Conservation (phyloP, 2,888 invertebrate species). For the Aphidoletes aphidimyza region DNA sequence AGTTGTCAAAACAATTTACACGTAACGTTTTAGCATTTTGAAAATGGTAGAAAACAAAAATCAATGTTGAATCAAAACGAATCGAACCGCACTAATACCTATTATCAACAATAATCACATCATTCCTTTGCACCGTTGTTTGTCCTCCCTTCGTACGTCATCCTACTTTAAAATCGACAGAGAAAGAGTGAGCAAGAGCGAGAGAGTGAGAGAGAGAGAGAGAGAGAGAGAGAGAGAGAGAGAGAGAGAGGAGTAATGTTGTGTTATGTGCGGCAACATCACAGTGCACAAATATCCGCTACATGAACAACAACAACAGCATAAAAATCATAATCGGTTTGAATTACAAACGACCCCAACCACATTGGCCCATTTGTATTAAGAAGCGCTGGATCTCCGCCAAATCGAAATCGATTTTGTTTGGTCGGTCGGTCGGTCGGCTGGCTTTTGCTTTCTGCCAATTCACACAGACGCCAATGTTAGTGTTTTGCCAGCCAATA, state of each 20-base stretch:
- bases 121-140: too few relatives aligned
- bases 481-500: background rate
- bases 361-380: background rate
- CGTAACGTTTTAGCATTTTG: background rate
- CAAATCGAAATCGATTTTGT: background rate
- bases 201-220: too few relatives aligned
- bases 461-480: background rate
- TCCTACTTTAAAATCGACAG: too few relatives aligned
- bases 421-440: background rate
- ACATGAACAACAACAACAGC: too few relatives aligned
- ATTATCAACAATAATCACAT: background rate
- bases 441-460: background rate
- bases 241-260: too few relatives aligned
- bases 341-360: background rate
- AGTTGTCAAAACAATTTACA: background rate
- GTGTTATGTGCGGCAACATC: background rate
- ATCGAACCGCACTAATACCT: background rate
- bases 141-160: too few relatives aligned
- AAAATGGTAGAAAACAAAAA: background rate
- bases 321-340: background rate
- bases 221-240: too few relatives aligned
- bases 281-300: background rate
- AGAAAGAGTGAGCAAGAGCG: too few relatives aligned
- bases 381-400: background rate
- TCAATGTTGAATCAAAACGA: background rate